Conservation (phyloP, 2,797 vertebrate species). For the Orestias chungarensis region DNA sequence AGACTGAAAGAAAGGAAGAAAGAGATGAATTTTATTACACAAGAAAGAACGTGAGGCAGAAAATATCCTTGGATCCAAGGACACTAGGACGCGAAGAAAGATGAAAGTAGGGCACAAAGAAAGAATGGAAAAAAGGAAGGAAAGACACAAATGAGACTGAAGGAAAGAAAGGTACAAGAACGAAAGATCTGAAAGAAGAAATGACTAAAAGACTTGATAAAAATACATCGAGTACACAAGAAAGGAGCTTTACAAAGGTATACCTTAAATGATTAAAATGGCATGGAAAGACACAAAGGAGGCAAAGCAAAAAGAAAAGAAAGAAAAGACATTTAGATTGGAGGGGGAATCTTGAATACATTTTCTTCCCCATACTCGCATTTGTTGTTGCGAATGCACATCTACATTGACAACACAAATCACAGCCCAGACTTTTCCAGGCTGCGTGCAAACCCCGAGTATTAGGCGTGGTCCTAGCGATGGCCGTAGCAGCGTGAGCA, state of each 20-base stretch:
- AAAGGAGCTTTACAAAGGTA: no score
- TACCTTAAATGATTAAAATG: no score
- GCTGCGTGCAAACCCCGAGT: not conserved
- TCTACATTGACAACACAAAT: not conserved
- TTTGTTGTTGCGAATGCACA: not conserved
- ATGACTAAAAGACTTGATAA: not conserved
- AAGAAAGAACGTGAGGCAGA: not conserved
- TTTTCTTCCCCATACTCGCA: no score
- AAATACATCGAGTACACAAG: no score
- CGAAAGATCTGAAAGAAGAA: not conserved
- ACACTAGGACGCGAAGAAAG: not conserved
- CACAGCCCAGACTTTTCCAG: not conserved
- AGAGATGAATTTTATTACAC: not conserved
- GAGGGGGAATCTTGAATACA: not conserved
- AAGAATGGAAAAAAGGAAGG: not conserved
- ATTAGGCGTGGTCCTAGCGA: conserved; percentile 29
- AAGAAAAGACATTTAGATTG: not conserved
- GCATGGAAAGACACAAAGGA: not conserved
- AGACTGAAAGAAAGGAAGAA: not conserved
- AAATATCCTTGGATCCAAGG: not conserved
- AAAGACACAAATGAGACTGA: not conserved
- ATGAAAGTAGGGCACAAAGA: not conserved
- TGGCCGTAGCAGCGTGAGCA: conserved; percentile 33
- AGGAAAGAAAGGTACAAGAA: not conserved
- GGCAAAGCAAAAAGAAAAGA: not conserved